phyloP scores from a whole-genome alignment of 2,888 invertebrate species.

The Spisula solida region DNA sequence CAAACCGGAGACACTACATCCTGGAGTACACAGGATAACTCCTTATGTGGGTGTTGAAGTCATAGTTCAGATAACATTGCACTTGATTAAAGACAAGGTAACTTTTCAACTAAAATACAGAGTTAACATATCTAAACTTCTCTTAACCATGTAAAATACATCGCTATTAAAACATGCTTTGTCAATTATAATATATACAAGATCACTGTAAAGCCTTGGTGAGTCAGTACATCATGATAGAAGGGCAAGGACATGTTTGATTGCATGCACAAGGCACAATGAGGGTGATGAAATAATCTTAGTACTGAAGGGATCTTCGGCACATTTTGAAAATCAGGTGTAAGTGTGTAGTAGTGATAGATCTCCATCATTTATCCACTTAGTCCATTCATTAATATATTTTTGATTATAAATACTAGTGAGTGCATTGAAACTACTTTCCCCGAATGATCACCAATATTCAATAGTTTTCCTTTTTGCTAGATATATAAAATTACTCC shows the following conservation, averaged over 20 bases:
- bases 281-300: too few relatives aligned
- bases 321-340: too few relatives aligned
- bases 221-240: background rate
- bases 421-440: too few relatives aligned
- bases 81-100: background rate
- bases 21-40: background rate
- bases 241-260: background rate
- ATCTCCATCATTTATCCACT: too few relatives aligned
- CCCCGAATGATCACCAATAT: too few relatives aligned
- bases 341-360: too few relatives aligned
- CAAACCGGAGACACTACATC: background rate
- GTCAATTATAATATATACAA: background rate
- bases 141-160: background rate
- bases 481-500: too few relatives aligned
- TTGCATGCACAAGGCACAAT: background rate
- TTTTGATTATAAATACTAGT: too few relatives aligned
- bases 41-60: background rate
- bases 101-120: background rate
- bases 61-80: background rate
- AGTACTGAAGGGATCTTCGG: too few relatives aligned
- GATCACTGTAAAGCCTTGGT: background rate
- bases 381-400: too few relatives aligned
- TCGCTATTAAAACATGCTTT: background rate
- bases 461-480: too few relatives aligned
- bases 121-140: background rate